Evolutionary conservation across 2,888 invertebrate genomes (phyloP).

Genomic region (Chymomyza amoena): DNA sequence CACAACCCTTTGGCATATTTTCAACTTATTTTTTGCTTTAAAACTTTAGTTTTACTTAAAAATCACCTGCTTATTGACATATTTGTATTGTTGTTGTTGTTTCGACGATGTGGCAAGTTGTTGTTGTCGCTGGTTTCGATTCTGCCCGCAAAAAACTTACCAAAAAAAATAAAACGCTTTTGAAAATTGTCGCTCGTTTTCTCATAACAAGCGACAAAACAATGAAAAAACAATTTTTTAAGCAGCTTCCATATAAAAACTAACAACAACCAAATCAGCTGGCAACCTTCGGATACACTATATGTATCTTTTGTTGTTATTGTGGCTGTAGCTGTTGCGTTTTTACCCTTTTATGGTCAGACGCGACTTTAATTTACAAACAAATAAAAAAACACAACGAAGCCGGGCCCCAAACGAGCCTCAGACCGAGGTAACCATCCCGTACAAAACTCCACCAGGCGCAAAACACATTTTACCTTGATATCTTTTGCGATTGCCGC

Average conservation of each 20-base stretch:
- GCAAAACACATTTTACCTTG: neutral
- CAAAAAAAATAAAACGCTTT: neutral
- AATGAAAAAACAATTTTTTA: neutral
- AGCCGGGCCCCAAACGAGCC: neutral
- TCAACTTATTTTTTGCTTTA: neutral
- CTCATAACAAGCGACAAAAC: neutral
- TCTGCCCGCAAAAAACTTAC: neutral
- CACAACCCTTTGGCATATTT: neutral
- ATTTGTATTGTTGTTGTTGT: neutral
- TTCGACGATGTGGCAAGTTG: neutral
- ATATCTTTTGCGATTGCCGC: conserved; percentile 1
- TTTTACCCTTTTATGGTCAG: neutral
- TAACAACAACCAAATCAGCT: neutral
- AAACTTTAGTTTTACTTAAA: neutral
- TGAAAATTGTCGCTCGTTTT: neutral
- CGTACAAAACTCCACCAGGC: neutral
- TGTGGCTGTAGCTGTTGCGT: neutral
- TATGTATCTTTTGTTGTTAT: neutral
- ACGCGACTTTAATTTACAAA: neutral
- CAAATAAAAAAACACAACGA: neutral
- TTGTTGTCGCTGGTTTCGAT: neutral
- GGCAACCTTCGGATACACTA: neutral
- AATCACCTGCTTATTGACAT: neutral
- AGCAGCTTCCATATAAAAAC: neutral
- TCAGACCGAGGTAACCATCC: neutral